Evolutionary conservation across 2,888 invertebrate genomes (phyloP), one percentile per base, ranked within the genome.

Genomic region (Euplagia quadripunctaria): DNA sequence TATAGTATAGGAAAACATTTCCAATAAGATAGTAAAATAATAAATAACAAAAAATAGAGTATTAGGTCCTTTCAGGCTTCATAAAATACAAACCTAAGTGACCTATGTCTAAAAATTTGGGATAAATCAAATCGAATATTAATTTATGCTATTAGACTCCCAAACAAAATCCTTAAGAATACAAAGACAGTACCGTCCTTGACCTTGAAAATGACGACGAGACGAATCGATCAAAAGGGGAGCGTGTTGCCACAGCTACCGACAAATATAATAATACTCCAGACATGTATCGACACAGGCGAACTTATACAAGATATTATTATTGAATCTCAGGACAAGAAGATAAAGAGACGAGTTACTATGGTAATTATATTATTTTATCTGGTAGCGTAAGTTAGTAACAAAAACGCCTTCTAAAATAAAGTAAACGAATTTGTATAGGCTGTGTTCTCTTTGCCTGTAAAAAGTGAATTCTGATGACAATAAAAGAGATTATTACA

Each of bases 161-260:
- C 12, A n/a, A n/a, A n/a, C 9, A 9, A n/a, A 8, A 12, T 20
- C 20, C n/a, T 58, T 52, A 42, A 67, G 9, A 68, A 55, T 42
- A 20, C 42, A 41, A 42, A 12, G 43, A 55, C n/a, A 42, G 1
- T 42, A 31, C 8, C 7, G 17, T 12, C 31, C 43, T 20, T 58
- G 46, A 46, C 68, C 68, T 61, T 61, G 11, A 69, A 69, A 49
- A 31, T 2, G 31, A 31, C 31, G 61, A 69, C 63, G 70, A 52
- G 66, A 16, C 65, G 58, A 41, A 65, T 61, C 43, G 58, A 73
- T 73, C 61, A 20, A 63, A n/a, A 69, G 61, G 70, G 58, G 58
- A 64, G 72, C 72, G 11, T 17, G 42, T 67, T 67, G 52, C 16
- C 63, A 51, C 20, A 52, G 63, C 49, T 69, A 42, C 65, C 58